Evolutionary conservation across 2,888 invertebrate genomes (phyloP).

Genomic region (Thysanoteuthis rhombus): DNA sequence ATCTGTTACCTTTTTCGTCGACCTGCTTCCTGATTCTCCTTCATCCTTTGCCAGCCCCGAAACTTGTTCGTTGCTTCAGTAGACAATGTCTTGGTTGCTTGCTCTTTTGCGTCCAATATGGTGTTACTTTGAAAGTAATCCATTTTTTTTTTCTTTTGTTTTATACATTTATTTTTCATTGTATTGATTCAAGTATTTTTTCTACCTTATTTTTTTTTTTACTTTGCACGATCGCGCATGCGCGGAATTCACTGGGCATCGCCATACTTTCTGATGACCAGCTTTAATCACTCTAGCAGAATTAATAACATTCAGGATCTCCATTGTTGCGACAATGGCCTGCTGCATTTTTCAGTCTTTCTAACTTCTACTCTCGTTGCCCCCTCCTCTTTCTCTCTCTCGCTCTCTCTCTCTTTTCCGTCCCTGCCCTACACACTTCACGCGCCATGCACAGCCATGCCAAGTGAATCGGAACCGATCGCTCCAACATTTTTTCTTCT

Average conservation of each 20-base stretch:
- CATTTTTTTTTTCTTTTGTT: not conserved
- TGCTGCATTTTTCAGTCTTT: not conserved
- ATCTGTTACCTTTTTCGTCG: not conserved
- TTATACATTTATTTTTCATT: not conserved
- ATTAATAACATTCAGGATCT: conserved; percentile 26
- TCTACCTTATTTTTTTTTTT: not conserved
- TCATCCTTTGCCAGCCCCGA: not conserved
- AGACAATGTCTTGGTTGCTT: conserved; percentile 12
- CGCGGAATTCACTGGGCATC: conserved; percentile 12
- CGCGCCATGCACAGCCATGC: not conserved
- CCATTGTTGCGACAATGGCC: conserved; percentile 22
- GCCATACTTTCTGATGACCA: conserved; percentile 13
- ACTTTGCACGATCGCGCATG: not conserved
- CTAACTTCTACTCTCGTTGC: not conserved
- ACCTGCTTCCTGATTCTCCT: not conserved
- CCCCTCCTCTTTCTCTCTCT: not conserved
- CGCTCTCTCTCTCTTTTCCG: too few species aligned
- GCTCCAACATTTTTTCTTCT: not conserved
- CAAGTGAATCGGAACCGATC: not conserved
- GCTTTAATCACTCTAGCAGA: conserved; percentile 30
- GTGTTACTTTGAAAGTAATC: not conserved
- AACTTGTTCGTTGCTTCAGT: conserved; percentile 12
- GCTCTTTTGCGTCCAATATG: conserved; percentile 12
- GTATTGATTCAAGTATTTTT: not conserved
- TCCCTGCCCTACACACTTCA: not conserved